Evolutionary conservation across 2,888 invertebrate genomes (phyloP).

Genomic region (Dryocosmus kuriphilus): DNA sequence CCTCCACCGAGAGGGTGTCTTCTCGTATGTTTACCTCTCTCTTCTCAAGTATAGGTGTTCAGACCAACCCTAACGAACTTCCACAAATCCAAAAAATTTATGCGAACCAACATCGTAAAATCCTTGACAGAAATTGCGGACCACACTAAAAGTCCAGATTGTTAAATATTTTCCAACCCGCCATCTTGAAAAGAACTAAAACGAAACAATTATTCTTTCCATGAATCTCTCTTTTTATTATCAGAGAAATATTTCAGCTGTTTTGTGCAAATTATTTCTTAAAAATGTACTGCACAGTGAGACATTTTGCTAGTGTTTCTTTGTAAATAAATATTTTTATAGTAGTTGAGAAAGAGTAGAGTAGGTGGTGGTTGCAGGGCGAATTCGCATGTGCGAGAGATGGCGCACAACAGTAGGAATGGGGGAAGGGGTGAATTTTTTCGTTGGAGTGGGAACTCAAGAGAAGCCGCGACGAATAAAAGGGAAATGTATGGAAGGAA

Average conservation of each 20-base stretch:
- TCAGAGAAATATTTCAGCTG: background rate
- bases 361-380: background rate
- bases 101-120: slow-evolving; percentile 1
- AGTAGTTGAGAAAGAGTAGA: background rate
- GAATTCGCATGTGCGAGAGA: slow-evolving; percentile 25
- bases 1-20: slow-evolving; percentile 49
- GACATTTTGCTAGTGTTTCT: background rate
- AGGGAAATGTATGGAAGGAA: slow-evolving; percentile 77
- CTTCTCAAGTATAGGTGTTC: slow-evolving; percentile 36
- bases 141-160: background rate
- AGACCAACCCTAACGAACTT: slow-evolving; percentile 2
- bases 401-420: slow-evolving; percentile 35
- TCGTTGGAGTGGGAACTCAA: slow-evolving; percentile 44
- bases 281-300: background rate
- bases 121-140: background rate
- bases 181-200: background rate
- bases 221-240: background rate
- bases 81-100: background rate
- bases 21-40: slow-evolving; percentile 45
- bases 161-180: background rate
- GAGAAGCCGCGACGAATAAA: slow-evolving; percentile 69
- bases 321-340: background rate
- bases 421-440: slow-evolving; percentile 22
- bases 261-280: background rate
- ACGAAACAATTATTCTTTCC: background rate